These are phyloP conservation scores for Sternotherus odoratus DNA, from an alignment of 2,797 vertebrate species.

Conservation along the genomic window DNA sequence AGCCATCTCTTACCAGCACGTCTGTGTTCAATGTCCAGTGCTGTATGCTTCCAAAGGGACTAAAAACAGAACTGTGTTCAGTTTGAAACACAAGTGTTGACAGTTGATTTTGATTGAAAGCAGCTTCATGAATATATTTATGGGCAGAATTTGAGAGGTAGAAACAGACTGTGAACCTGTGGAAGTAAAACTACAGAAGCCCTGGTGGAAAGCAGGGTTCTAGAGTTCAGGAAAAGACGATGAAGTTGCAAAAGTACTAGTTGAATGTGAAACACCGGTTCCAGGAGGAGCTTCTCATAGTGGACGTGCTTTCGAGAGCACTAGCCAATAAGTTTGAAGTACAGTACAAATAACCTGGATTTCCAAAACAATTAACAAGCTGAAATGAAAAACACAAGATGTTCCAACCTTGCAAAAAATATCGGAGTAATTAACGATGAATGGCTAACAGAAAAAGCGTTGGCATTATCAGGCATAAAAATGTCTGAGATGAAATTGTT, in stretches of 20 bases:
- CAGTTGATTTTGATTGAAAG: not conserved
- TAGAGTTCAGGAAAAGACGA: not conserved
- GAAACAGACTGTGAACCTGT: not conserved
- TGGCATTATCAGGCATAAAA: not conserved
- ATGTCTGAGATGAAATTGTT: not conserved
- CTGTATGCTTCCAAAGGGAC: not conserved
- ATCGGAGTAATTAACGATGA: fast-evolving
- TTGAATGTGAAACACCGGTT: not conserved
- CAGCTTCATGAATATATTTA: not conserved
- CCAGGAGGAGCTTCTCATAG: not conserved
- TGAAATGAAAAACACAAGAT: not conserved
- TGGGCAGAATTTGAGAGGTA: not conserved
- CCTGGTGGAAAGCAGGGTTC: not conserved
- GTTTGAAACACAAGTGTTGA: too few species aligned
- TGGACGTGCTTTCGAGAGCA: not conserved
- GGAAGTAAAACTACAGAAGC: not conserved
- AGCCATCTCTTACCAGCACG: not conserved
- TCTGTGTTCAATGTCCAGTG: not conserved
- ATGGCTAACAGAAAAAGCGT: not conserved
- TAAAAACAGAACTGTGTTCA: not conserved
- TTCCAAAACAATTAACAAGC: not conserved
- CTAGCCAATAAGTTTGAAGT: not conserved
- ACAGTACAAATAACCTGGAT: fast-evolving
- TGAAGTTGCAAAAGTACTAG: not conserved
- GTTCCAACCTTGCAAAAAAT: not conserved